A percentile compares a stretch with the other conserved stretches of the same genome.
Conservation (phyloP, 2,797 vertebrate genomes). For the Xiphophorus birchmanni region DNA sequence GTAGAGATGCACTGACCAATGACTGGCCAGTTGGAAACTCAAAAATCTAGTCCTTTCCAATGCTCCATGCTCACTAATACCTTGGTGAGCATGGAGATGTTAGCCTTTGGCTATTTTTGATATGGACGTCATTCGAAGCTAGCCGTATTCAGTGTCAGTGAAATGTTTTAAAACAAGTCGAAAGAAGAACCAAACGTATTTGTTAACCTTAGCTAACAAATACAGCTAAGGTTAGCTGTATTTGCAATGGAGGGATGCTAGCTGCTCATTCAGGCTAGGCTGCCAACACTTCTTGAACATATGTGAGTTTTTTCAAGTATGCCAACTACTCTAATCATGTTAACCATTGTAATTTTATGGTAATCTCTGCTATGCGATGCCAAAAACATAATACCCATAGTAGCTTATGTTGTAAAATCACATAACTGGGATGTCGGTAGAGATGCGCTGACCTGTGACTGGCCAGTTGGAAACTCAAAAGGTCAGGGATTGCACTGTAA, state of each 20-base stretch:
- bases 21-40: neutral
- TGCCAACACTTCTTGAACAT: neutral
- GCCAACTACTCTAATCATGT: too few relatives aligned
- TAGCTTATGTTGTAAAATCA: neutral
- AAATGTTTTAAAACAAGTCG: neutral
- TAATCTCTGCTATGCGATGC: too few relatives aligned
- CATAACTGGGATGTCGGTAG: neutral
- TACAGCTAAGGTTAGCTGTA: neutral
- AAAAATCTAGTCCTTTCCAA: too few relatives aligned
- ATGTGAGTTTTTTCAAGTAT: too few relatives aligned
- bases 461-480: neutral
- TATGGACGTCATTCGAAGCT: neutral
- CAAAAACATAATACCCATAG: too few relatives aligned
- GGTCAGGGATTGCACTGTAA: too few relatives aligned
- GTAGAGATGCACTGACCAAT: neutral
- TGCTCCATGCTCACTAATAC: too few relatives aligned
- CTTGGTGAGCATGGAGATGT: neutral
- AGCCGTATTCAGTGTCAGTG: neutral
- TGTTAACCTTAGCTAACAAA: too few relatives aligned
- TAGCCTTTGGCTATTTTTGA: neutral
- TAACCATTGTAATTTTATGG: too few relatives aligned
- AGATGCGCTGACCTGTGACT: neutral
- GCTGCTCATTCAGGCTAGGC: neutral
- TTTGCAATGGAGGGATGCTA: neutral
- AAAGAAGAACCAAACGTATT: neutral